Evolutionary conservation across 2,888 invertebrate species (phyloP).

Genomic region (Microctonus brassicae): DNA sequence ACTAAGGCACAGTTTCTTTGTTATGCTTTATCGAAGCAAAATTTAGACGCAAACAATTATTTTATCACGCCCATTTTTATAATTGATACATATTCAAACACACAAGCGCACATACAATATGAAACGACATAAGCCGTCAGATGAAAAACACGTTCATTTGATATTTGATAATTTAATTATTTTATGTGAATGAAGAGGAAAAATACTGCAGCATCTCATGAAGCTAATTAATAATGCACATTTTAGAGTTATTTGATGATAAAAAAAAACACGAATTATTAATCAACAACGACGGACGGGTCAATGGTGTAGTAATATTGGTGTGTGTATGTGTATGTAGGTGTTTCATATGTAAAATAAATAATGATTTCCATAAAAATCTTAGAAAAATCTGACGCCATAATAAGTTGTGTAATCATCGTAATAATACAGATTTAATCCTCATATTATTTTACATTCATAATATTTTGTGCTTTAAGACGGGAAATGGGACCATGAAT

Average conservation of each 20-base stretch:
- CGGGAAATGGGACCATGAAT: neutral
- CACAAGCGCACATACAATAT: neutral
- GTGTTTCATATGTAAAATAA: slow-evolving; percentile 16
- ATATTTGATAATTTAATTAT: neutral
- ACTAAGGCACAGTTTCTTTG: slow-evolving; percentile 28
- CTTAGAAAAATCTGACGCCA: slow-evolving; percentile 3
- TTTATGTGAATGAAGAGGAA: neutral
- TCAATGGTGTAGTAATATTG: neutral
- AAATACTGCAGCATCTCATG: slow-evolving; percentile 26
- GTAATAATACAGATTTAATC: neutral
- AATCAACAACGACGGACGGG: slow-evolving; percentile 24
- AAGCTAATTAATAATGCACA: neutral
- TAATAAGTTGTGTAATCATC: neutral
- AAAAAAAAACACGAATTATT: slow-evolving; percentile 5
- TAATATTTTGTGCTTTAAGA: neutral
- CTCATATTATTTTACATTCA: neutral
- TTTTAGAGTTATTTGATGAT: neutral
- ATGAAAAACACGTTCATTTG: neutral
- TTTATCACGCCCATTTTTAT: neutral
- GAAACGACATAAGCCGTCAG: neutral
- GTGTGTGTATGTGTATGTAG: too few relatives aligned
- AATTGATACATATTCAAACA: neutral
- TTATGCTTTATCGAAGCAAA: neutral
- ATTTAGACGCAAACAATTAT: neutral
- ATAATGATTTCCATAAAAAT: slow-evolving; percentile 14